Evolutionary conservation across 2,797 vertebrate species (phyloP).

Genomic region (Chelidonichthys spinosus): DNA sequence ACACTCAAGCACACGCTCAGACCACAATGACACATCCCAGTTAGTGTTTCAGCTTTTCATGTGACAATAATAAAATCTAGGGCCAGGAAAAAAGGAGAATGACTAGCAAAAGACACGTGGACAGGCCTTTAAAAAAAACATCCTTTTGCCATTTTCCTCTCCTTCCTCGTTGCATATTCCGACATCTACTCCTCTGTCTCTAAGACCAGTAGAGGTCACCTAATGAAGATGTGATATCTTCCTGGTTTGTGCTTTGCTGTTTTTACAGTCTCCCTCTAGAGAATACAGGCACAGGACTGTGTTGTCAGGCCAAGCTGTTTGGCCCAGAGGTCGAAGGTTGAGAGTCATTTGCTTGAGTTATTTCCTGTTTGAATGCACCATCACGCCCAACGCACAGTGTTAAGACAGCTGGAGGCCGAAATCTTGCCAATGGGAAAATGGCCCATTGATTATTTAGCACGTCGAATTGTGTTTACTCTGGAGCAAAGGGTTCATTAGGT

Average conservation of each 20-base stretch:
- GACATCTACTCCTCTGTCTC: background rate
- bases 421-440: slow-evolving; percentile 44
- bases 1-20: slow-evolving; percentile 21
- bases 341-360: slow-evolving; percentile 48
- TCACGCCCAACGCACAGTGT: slow-evolving; percentile 16
- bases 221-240: slow-evolving; percentile 12
- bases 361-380: slow-evolving; percentile 48
- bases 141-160: slow-evolving; percentile 1
- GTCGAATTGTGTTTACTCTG: slow-evolving; percentile 51
- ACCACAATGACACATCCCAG: slow-evolving; percentile 70
- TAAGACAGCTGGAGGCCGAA: slow-evolving; percentile 51
- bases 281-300: slow-evolving; percentile 9
- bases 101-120: slow-evolving; percentile 57
- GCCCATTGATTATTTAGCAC: slow-evolving; percentile 53
- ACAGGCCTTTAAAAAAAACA: slow-evolving; percentile 23
- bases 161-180: slow-evolving; percentile 1
- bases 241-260: slow-evolving; percentile 18
- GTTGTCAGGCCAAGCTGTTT: slow-evolving; percentile 9
- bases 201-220: background rate
- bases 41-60: slow-evolving; percentile 62
- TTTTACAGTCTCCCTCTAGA: slow-evolving; percentile 22
- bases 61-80: slow-evolving; percentile 71
- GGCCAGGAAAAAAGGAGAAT: slow-evolving; percentile 66
- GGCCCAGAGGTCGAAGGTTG: slow-evolving; percentile 38
- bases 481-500: slow-evolving; percentile 33